Evolutionary conservation across 2,113 vertebrate species (phyloP).

Genomic region (Lipophrys pholis): DNA sequence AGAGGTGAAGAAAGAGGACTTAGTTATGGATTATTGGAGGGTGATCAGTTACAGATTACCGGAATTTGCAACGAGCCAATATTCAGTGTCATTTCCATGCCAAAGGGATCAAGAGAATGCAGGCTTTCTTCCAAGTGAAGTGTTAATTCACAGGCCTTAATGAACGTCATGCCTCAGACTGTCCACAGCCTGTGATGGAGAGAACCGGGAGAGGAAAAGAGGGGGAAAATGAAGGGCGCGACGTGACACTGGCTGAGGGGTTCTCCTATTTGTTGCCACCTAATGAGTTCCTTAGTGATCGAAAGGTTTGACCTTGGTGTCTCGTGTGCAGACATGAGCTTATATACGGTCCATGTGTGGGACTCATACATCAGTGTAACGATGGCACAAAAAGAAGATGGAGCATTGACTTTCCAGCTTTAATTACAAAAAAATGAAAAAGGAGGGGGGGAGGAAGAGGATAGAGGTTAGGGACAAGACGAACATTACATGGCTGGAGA

Average conservation of each 20-base stretch:
- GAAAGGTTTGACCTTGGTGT: constrained; percentile 26
- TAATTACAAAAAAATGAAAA: not conserved
- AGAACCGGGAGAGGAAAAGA: not conserved
- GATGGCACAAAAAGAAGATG: not conserved
- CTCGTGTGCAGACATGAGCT: constrained; percentile 8
- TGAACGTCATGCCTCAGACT: constrained; percentile 29
- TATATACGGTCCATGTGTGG: not conserved
- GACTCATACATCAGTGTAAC: not conserved
- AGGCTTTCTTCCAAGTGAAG: not conserved
- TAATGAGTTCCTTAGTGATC: constrained; percentile 49
- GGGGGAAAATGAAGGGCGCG: constrained; percentile 31
- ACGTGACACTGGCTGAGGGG: constrained; percentile 14
- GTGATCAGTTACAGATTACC: not conserved
- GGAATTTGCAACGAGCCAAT: not conserved
- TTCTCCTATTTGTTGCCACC: constrained; percentile 12
- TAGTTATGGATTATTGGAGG: constrained; percentile 13
- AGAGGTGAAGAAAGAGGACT: not conserved
- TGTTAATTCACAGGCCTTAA: constrained; percentile 43
- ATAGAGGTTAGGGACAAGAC: not conserved
- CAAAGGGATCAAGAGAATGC: not conserved
- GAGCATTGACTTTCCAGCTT: not conserved
- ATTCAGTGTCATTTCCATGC: not conserved
- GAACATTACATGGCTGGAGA: not conserved
- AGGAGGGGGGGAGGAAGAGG: not conserved
- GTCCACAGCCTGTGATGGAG: constrained; percentile 36